Conservation (phyloP, 2,888 invertebrate genomes). For the Calliopum simillimum region DNA sequence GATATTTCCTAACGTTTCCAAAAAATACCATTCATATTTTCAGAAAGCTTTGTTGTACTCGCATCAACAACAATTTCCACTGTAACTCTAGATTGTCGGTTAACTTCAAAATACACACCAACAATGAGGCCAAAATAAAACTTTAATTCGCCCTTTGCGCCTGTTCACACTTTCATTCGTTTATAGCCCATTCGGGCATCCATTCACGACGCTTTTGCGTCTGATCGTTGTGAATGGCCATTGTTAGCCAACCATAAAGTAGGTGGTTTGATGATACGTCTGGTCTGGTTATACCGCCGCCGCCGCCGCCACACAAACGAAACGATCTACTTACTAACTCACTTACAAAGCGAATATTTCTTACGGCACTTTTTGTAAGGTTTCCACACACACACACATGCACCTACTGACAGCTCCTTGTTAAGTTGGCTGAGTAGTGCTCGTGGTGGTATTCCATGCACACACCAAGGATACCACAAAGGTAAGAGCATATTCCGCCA, state of each 20-base stretch:
- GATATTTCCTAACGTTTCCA: too few species aligned
- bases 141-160: slow-evolving; percentile 18
- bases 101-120: slow-evolving; percentile 27
- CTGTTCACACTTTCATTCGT: slow-evolving; percentile 27
- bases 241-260: slow-evolving; percentile 51
- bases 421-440: slow-evolving; percentile 50
- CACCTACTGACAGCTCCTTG: slow-evolving; percentile 41
- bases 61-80: too few species aligned
- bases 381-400: slow-evolving; percentile 17
- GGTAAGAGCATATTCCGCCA: slow-evolving; percentile 50
- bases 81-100: background rate
- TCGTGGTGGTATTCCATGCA: slow-evolving; percentile 44
- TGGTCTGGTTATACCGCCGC: slow-evolving; percentile 39
- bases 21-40: too few species aligned
- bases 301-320: background rate
- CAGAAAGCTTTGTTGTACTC: too few species aligned
- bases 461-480: slow-evolving; percentile 33
- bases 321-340: background rate
- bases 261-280: slow-evolving; percentile 65
- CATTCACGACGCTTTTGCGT: slow-evolving; percentile 9
- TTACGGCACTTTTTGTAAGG: slow-evolving; percentile 26
- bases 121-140: slow-evolving; percentile 26
- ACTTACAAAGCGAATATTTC: slow-evolving; percentile 10
- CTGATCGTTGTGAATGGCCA: slow-evolving; percentile 40
- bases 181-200: background rate